phyloP scores from a whole-genome alignment of 2,888 invertebrate species.

The Stenotaenia linearis region DNA sequence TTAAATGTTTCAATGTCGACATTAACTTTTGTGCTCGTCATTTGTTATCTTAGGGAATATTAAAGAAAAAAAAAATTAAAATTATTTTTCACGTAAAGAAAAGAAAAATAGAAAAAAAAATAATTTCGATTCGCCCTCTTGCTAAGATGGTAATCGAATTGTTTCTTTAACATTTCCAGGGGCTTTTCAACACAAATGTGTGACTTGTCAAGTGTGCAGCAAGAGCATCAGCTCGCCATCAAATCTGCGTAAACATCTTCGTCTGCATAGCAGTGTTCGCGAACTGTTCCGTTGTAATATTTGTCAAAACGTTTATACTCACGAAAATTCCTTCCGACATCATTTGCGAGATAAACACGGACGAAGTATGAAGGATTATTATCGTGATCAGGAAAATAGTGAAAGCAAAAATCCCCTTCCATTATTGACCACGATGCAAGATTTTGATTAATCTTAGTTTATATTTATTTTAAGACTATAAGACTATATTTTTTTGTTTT shows the following conservation, averaged over 20 bases:
- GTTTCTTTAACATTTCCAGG: conserved; percentile 14
- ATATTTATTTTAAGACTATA: neutral
- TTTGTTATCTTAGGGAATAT: neutral
- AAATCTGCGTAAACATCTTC: conserved; percentile 35
- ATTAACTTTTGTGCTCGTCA: conserved; percentile 17
- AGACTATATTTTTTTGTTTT: neutral
- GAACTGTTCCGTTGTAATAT: conserved; percentile 31
- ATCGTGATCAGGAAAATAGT: neutral
- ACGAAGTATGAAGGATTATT: conserved; percentile 20
- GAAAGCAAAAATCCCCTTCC: conserved; percentile 6
- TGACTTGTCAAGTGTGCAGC: conserved; percentile 31
- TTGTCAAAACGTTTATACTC: conserved; percentile 31
- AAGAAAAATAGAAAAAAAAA: neutral
- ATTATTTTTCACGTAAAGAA: no score
- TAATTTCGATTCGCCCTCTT: conserved; percentile 9
- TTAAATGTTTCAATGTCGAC: no score
- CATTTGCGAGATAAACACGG: conserved; percentile 34
- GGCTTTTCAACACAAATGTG: conserved; percentile 26
- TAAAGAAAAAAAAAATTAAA: neutral
- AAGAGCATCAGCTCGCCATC: conserved; percentile 35
- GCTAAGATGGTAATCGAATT: conserved; percentile 14
- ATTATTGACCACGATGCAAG: neutral
- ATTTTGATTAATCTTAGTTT: conserved; percentile 1
- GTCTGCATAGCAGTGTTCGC: conserved; percentile 29
- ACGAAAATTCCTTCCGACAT: conserved; percentile 33